phyloP scores from a whole-genome alignment of 2,888 invertebrate genomes.

The Kryphioiulus occultus region DNA sequence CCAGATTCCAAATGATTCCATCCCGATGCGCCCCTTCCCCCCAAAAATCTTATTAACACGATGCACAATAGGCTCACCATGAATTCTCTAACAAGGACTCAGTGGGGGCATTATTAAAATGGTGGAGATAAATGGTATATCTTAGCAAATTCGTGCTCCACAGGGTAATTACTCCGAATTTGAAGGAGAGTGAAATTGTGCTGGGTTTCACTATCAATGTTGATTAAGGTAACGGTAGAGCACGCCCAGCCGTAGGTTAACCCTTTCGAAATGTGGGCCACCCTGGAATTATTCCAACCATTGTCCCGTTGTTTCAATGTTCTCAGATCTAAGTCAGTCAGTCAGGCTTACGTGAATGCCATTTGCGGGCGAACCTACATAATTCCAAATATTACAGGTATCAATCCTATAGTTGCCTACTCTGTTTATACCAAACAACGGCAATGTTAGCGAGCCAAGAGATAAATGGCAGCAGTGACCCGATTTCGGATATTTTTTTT shows the following conservation, averaged over 20 bases:
- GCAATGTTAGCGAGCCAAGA: neutral
- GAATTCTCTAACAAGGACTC: constrained; percentile 11
- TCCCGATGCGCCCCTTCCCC: no score
- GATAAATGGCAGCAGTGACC: constrained; percentile 35
- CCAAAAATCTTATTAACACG: neutral
- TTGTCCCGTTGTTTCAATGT: constrained; percentile 25
- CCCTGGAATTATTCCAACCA: constrained; percentile 21
- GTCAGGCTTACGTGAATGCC: constrained; percentile 24
- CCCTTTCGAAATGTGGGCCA: constrained; percentile 31
- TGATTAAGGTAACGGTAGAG: constrained; percentile 29
- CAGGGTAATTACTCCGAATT: constrained; percentile 26
- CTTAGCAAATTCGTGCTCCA: constrained; percentile 21
- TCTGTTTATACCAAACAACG: constrained; percentile 11
- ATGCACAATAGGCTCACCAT: neutral
- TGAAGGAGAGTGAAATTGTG: neutral
- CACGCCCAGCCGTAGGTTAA: constrained; percentile 21
- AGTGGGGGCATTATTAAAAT: constrained; percentile 4
- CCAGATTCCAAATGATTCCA: no score
- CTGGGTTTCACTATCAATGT: constrained; percentile 31
- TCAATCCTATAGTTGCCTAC: neutral
- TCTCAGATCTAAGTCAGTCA: constrained; percentile 27
- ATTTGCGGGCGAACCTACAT: constrained; percentile 30
- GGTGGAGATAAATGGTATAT: constrained; percentile 16
- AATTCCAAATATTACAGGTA: constrained; percentile 18
- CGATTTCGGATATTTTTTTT: constrained; percentile 4